Base-by-base conservation (phyloP, 2,797 vertebrate genomes). In the Iguana delicatissima region DNA sequence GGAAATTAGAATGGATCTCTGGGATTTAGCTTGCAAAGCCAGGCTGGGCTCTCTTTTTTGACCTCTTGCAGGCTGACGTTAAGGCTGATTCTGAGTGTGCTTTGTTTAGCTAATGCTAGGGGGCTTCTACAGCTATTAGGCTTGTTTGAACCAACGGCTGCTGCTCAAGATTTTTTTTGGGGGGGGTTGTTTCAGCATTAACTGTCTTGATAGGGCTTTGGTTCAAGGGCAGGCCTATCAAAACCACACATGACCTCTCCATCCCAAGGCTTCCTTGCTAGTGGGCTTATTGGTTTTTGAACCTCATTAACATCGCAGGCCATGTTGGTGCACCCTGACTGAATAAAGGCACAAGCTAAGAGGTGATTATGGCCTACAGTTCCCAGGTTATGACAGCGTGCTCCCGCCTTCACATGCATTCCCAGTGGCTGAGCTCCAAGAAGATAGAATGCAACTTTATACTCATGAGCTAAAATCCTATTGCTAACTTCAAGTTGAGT, bases 231-330 rank as follows among this genome's bases (percentile, higher is more conserved):
- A 96, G 82, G 96, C 94, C 96, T 96, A 96, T 97, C 94, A 52
- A 35, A 96, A 96, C 29, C 86, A 24, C 10, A 20, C 9, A 95
- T 95, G 46, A 52, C 92, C 94, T 92, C 29, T 88, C 90, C 8
- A 1, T 0, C 0, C 0, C n/a, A 13, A 87, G 46, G 2, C 91
- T 95, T 18, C 64, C 94, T 95, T 94, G 94, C 96, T 97, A 64
- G 32, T 67, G 59, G 42, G n/a, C 10, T 98, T 98, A 98, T 98
- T 99, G 98, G 98, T 98, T 97, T 98, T 98, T 98, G 98, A 98
- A 98, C 98, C 98, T 99, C 98, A 99, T 99, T 99, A 99, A 98
- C 98, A 99, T 99, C 98, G 98, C 95, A 98, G 98, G 98, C 98
- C 98, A 98, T 98, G 98, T 98, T 98, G 97, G 98, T 98, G 98